Evolutionary conservation across 2,113 vertebrate genomes (phyloP), one percentile per base, ranked within the genome.

Genomic region (Ammodytes dubius): DNA sequence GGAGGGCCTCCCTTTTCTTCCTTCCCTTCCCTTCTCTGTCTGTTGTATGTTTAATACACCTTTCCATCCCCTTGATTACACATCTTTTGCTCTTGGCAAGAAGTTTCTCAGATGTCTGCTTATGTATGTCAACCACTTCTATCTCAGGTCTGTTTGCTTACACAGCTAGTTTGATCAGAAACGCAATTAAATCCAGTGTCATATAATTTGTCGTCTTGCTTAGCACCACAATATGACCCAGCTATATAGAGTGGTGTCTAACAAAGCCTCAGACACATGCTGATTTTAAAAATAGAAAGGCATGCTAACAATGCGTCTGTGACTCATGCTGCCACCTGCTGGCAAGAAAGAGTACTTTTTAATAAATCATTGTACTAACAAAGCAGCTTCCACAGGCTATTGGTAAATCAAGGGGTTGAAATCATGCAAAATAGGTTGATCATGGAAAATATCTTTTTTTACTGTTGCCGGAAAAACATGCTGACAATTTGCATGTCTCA

Each of bases 251-350:
- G 79, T 77, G 77, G 70, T 81, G 81, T 89, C 87, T 77, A 86
- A 89, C 88, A 93, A 93, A 93, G 87, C 87, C 81, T 88, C 81
- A 73, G 73, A 89, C 89, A 91, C 85, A 92, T 89, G 89, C 81
- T 90, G 74, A 66, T 86, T 88, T 85, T 90, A 89, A 88, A 93
- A 91, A 93, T 93, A 91, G 90, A 93, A 93, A 92, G 89, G 91
- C 87, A 92, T 90, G 71, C 66, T 10, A 82, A 74, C 59, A 74
- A 86, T 85, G 65, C 58, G 59, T 42, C 7, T 0, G 15, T 72
- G 50, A 68, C 63, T 69, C 73, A 49, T 82, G 82, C 90, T 94
- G 94, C 93, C 94, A 85, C 84, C 95, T 93, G 86, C 89, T 94
- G 95, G 88, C 12, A 9, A 42, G 5, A n/a, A 69, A 2, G 46